These are phyloP conservation scores for Drosophila parthenogenetica DNA, from an alignment of 2,888 invertebrate genomes.

Conservation along the genomic window DNA sequence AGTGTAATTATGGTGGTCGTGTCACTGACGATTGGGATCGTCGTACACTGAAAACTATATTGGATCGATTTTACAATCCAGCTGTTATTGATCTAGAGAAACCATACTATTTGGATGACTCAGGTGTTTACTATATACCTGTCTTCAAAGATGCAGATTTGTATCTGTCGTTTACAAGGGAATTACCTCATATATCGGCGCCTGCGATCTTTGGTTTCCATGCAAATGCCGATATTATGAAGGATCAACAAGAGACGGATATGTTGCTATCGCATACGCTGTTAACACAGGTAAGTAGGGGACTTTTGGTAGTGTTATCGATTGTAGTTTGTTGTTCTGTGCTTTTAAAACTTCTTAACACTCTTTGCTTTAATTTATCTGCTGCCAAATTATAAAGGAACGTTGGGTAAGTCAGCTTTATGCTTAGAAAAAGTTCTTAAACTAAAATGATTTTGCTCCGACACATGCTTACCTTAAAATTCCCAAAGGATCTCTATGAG, in stretches of 20 bases:
- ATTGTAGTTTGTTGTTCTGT: neutral
- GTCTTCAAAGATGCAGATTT: constrained; percentile 90
- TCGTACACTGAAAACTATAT: constrained; percentile 92
- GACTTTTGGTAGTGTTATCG: neutral
- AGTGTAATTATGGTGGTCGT: constrained; percentile 98
- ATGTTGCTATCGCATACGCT: constrained; percentile 90
- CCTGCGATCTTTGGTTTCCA: constrained; percentile 97
- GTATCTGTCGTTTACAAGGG: constrained; percentile 88
- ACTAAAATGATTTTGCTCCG: constrained; percentile 2
- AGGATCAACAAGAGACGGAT: constrained; percentile 94
- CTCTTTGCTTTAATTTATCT: constrained; percentile 1
- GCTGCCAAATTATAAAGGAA: constrained; percentile 75
- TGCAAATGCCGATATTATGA: constrained; percentile 96
- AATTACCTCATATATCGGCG: constrained; percentile 91
- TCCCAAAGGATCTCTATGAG: constrained; percentile 85
- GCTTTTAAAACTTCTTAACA: constrained; percentile 7
- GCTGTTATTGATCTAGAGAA: constrained; percentile 88
- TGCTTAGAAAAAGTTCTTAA: neutral
- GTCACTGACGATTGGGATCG: constrained; percentile 99
- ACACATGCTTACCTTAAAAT: neutral
- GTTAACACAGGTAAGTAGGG: constrained; percentile 89
- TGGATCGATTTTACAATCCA: constrained; percentile 92
- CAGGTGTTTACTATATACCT: constrained; percentile 90
- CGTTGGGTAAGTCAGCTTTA: constrained; percentile 83
- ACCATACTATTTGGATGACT: constrained; percentile 88